Percentiles rank a stretch among this genome's conserved stretches.
These are phyloP conservation scores for Aphaenogaster ashmeadi DNA, from an alignment of 1,140 invertebrate genomes.

Conservation along the genomic window DNA sequence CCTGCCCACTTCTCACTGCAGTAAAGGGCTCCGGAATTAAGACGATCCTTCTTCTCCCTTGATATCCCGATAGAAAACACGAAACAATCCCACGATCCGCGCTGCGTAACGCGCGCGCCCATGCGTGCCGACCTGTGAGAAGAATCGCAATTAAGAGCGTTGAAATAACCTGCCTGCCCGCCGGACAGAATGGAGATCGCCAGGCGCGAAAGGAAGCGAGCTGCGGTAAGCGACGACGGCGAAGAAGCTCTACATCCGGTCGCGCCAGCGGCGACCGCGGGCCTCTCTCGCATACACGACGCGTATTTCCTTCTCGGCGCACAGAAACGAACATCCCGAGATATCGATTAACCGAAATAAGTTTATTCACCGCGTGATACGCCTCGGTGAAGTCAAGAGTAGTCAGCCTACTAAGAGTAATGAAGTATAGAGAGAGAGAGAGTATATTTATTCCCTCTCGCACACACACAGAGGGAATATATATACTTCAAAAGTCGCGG, in stretches of 20 bases:
- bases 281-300: background rate
- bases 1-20: background rate
- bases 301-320: background rate
- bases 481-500: constrained; percentile 38
- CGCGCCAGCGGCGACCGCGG: constrained; percentile 15
- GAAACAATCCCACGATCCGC: constrained; percentile 54
- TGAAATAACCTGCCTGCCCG: constrained; percentile 45
- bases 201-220: constrained; percentile 66
- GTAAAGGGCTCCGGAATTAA: constrained; percentile 5
- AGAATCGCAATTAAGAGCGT: constrained; percentile 65
- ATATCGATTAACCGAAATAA: constrained; percentile 16
- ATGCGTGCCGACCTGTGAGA: constrained; percentile 64
- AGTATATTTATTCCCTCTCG: constrained; percentile 31
- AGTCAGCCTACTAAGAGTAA: background rate
- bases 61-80: constrained; percentile 35
- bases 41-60: background rate
- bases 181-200: constrained; percentile 54
- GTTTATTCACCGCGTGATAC: background rate
- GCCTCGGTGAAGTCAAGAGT: background rate
- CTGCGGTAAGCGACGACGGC: constrained; percentile 48
- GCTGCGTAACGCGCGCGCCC: constrained; percentile 19
- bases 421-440: constrained; percentile 1
- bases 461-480: background rate
- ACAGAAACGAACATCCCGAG: background rate
- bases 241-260: constrained; percentile 62